phyloP scores from a whole-genome alignment of 1,140 invertebrate genomes.

The Monochamus saltuarius region DNA sequence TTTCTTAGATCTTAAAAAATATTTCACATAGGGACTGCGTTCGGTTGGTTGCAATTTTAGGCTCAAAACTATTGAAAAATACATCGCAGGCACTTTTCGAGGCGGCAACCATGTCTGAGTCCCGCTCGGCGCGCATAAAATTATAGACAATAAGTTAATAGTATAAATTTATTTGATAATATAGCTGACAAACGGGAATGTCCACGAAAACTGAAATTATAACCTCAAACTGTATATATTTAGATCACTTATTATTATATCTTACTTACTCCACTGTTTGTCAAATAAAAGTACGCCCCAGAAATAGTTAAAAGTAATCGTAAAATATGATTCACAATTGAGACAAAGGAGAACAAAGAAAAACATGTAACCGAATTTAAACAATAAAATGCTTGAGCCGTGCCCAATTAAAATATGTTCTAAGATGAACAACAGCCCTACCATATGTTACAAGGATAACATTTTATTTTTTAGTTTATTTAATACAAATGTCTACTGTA shows the following conservation, averaged over 20 bases:
- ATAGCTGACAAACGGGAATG: conserved; percentile 51
- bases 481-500: conserved; percentile 43
- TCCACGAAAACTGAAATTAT: conserved; percentile 37
- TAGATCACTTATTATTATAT: conserved; percentile 25
- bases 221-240: conserved; percentile 16
- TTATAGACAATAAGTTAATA: conserved; percentile 36
- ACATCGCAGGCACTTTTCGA: too few relatives aligned
- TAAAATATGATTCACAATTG: conserved; percentile 6
- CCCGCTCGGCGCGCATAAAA: too few relatives aligned
- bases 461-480: conserved; percentile 31
- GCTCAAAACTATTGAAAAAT: too few relatives aligned
- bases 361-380: conserved; percentile 25
- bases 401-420: conserved; percentile 37
- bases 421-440: conserved; percentile 41
- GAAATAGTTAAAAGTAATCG: neutral
- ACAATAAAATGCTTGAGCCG: conserved; percentile 40
- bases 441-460: conserved; percentile 50
- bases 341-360: conserved; percentile 11
- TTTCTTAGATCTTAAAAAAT: too few relatives aligned
- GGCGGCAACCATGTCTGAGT: too few relatives aligned
- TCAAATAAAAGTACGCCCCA: conserved; percentile 34
- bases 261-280: conserved; percentile 34
- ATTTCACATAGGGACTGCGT: too few relatives aligned
- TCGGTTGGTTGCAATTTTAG: too few relatives aligned
- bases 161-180: conserved; percentile 50